Percentiles rank a stretch among this genome's conserved stretches.
Evolutionary conservation across 1,140 invertebrate species (phyloP).

Genomic region (Trachymyrmex septentrionalis): DNA sequence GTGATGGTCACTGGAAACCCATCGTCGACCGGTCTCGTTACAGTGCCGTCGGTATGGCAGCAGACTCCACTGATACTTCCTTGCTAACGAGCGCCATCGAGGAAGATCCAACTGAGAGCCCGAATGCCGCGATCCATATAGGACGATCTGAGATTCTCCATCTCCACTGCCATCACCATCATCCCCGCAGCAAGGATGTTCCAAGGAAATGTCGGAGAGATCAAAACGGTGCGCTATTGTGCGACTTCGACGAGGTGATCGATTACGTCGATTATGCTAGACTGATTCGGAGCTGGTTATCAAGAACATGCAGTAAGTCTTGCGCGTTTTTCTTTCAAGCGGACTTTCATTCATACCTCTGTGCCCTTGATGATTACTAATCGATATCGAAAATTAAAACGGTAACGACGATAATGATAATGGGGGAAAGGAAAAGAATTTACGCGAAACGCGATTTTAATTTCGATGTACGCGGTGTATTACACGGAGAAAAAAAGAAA

Average conservation of each 20-base stretch:
- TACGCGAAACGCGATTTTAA: background rate
- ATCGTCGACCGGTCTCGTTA: constrained; percentile 16
- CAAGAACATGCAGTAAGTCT: constrained; percentile 68
- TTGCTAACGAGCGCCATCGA: constrained; percentile 50
- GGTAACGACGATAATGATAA: constrained; percentile 10
- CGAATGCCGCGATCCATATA: background rate
- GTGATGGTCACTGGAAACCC: constrained; percentile 6
- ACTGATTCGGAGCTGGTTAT: constrained; percentile 53
- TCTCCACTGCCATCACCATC: background rate
- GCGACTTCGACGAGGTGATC: constrained; percentile 48
- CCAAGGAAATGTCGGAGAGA: background rate
- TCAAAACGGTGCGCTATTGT: background rate
- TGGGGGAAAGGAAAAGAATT: background rate
- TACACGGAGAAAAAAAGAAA: too few species aligned
- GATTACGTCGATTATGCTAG: constrained; percentile 12
- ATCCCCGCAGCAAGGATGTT: background rate
- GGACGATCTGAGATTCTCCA: background rate
- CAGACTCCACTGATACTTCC: constrained; percentile 36
- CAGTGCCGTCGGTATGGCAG: constrained; percentile 61
- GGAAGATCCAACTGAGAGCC: constrained; percentile 29
- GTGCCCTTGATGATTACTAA: background rate
- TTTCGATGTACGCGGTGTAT: too few species aligned
- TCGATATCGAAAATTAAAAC: background rate
- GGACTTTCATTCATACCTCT: background rate
- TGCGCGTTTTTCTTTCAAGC: background rate